Base-by-base conservation (phyloP, 2,113 vertebrate species). In the Rousettus leschenaultii region DNA sequence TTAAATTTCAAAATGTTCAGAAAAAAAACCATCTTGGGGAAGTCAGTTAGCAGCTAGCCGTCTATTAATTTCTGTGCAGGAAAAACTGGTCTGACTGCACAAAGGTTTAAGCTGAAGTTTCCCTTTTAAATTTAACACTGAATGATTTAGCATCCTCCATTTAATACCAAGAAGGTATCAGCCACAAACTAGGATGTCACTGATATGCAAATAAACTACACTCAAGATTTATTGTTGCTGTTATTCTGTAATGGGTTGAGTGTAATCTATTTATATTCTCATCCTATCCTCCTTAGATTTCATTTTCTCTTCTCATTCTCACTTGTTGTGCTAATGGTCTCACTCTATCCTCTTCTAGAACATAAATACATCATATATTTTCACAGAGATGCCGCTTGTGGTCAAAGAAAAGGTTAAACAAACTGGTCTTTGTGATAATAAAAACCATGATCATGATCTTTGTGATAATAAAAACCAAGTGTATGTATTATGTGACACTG, bases 391-490 rank as follows among this genome's bases (percentile, higher is more conserved):
- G 14, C 24, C 57, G 35, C 48, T 77, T 57, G 21, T 33, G 55
- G 48, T 12, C 61, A 77, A 61, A 38, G 63, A 75, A 83, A 89
- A 92, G 43, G 65, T 82, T 30, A 63, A 84, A 78, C 38, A 35
- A 86, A 55, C 38, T 74, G 24, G 51, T 48, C 84, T 92, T 38
- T 35, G 48, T 48, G 84, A 91, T 92, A 74, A 95, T 38, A 68
- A 75, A 82, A 96, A 79, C 40, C 94, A 88, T 5, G 7, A 63
- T 61, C 70, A 85, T 48, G 63, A 68, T 48, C 84, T 92, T 38
- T 35, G 48, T 48, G 84, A 91, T 92, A 74, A 95, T 38, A 68
- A 87, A 66, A 75, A 92, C 35, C 86, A 93, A 65, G 33, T 21
- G 7, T 33, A 48, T 21, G 6, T 28, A 48, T 38, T 71, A 48